Evolutionary conservation across 2,797 vertebrate genomes (phyloP), one percentile per base, ranked within the genome.

Genomic region (Hyperoplus lanceolatus): DNA sequence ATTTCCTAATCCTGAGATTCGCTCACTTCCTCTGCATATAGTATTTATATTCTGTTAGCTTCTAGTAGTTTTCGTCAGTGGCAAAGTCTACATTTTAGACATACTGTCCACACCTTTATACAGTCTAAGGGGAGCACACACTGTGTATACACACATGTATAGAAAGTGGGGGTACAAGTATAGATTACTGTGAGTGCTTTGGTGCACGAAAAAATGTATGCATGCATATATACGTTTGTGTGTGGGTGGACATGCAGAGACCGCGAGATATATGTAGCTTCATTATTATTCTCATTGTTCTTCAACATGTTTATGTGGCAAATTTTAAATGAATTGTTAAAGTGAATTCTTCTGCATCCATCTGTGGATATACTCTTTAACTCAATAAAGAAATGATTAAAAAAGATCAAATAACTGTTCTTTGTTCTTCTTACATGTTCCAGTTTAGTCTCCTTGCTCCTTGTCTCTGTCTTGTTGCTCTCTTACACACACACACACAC

Each of bases 341-440:
- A 54, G 59, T 41, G n/a, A 55, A 62, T 8, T 29, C 12, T 43
- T 21, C 18, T 13, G 29, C 29, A 10, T 18, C 14, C 41, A 69
- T 58, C 36, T 76, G 58, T 38, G 0, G 66, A 69, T 50, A 21
- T 12, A 29, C 8, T 76, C 4, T 16, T 21, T 14, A 65, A 38
- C 13, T 11, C 9, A 38, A 50, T 4, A 8, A 16, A 65, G 11
- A 46, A 45, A 15, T 6, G 6, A 67, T 21, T 1, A 11, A 55
- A 50, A 42, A 15, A 60, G 4, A 43, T 21, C 3, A 62, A 41
- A 48, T 1, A 56, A 63, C 12, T 56, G 7, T 10, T 38, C 45
- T 45, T 15, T 46, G 4, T 12, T 54, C 10, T 58, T 62, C 38
- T 68, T 10, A n/a, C 49, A 71, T 73, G 67, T 51, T 21, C 43